Percentiles rank a stretch among this genome's conserved stretches.
phyloP scores from a whole-genome alignment of 2,113 vertebrate genomes.

The Otis tarda region DNA sequence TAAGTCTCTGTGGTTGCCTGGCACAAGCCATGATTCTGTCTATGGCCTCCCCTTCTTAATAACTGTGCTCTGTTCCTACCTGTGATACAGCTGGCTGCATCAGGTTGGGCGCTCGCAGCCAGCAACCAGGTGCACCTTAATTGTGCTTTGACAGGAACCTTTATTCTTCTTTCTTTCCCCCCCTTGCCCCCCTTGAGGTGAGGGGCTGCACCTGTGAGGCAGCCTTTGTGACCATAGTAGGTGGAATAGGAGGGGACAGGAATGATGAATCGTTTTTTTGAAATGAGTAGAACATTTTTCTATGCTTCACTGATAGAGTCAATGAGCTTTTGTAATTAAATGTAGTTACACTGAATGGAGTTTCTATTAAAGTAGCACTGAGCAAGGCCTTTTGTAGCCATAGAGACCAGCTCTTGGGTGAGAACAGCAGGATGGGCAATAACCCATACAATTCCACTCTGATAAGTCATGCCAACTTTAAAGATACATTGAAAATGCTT shows the following conservation, averaged over 20 bases:
- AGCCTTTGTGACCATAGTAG: not conserved
- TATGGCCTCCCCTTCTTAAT: not conserved
- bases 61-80: not conserved
- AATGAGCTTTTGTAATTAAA: constrained; percentile 32
- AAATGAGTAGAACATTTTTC: not conserved
- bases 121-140: not conserved
- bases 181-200: not conserved
- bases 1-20: not conserved
- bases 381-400: not conserved
- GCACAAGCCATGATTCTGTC: not conserved
- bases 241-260: constrained; percentile 8
- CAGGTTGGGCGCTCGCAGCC: not conserved
- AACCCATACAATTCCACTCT: not conserved
- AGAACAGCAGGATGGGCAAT: not conserved
- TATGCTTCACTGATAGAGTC: constrained; percentile 14
- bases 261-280: not conserved
- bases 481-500: not conserved
- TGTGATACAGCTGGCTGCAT: not conserved
- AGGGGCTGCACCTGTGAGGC: not conserved
- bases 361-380: constrained; percentile 6
- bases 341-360: not conserved
- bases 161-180: not conserved
- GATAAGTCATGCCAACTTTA: not conserved
- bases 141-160: not conserved
- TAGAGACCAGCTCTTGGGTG: not conserved